Percentiles rank a stretch among this genome's conserved stretches.
Evolutionary conservation across 2,113 vertebrate species (phyloP).

Genomic region (Neolamprologus sp.): DNA sequence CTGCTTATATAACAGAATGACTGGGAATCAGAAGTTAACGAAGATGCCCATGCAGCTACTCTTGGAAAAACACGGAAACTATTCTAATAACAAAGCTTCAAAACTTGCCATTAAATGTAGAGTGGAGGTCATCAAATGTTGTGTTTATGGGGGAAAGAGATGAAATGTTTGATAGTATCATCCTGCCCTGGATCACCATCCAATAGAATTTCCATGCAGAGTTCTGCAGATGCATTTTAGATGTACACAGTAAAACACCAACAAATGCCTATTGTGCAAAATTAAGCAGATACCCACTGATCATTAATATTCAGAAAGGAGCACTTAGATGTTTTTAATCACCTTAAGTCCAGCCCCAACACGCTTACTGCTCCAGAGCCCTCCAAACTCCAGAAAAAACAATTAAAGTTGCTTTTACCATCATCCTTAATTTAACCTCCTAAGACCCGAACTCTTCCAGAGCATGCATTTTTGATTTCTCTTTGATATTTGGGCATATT

Average conservation of each 20-base stretch:
- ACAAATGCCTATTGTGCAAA: neutral
- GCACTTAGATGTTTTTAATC: neutral
- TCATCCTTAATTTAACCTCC: neutral
- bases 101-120: neutral
- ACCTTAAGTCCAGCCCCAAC: neutral
- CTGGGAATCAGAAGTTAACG: accelerated
- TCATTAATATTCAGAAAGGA: neutral
- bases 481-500: neutral
- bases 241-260: neutral
- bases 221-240: neutral
- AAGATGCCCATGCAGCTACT: neutral
- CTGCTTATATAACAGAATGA: neutral
- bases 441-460: neutral
- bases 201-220: neutral
- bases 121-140: neutral
- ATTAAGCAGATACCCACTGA: neutral
- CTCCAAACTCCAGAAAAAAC: neutral
- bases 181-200: neutral
- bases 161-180: neutral
- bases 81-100: neutral
- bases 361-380: neutral
- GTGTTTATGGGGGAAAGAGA: neutral
- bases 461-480: neutral
- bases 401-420: neutral
- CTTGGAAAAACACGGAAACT: neutral